Conservation (phyloP, 2,888 invertebrate species). For the Cotesia congregata region DNA sequence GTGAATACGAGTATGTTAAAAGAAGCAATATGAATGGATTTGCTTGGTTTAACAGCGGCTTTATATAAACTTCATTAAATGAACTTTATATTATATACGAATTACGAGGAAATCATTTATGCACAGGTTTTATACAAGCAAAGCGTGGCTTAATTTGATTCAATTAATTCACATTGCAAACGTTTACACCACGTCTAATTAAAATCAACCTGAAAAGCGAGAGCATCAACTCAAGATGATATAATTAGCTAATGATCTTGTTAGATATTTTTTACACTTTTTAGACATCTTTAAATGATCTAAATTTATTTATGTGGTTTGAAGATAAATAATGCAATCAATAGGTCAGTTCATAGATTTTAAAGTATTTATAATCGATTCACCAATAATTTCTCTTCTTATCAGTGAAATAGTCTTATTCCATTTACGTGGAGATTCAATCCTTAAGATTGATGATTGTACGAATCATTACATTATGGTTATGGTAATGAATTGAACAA, state of each 20-base stretch:
- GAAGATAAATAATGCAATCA: too few relatives aligned
- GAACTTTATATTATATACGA: constrained; percentile 21
- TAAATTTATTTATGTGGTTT: neutral
- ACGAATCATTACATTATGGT: too few relatives aligned
- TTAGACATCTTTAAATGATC: neutral
- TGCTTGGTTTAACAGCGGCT: neutral
- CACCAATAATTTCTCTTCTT: too few relatives aligned
- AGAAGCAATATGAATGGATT: neutral
- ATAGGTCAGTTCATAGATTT: too few relatives aligned
- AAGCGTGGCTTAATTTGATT: constrained; percentile 28
- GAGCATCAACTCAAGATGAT: constrained; percentile 45
- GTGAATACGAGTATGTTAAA: constrained; percentile 12
- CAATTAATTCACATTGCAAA: constrained; percentile 44
- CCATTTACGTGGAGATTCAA: too few relatives aligned
- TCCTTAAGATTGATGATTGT: too few relatives aligned
- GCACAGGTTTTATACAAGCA: neutral
- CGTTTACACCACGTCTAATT: constrained; percentile 48
- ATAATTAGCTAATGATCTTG: constrained; percentile 59
- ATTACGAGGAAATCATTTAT: constrained; percentile 8
- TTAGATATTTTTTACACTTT: constrained; percentile 11
- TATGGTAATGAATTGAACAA: too few relatives aligned
- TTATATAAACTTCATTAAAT: constrained; percentile 22
- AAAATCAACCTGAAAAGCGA: constrained; percentile 21
- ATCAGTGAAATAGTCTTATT: too few relatives aligned
- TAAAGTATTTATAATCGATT: too few relatives aligned